Base-by-base conservation (phyloP, 2,797 vertebrate genomes). In the Potorous gilbertii region DNA sequence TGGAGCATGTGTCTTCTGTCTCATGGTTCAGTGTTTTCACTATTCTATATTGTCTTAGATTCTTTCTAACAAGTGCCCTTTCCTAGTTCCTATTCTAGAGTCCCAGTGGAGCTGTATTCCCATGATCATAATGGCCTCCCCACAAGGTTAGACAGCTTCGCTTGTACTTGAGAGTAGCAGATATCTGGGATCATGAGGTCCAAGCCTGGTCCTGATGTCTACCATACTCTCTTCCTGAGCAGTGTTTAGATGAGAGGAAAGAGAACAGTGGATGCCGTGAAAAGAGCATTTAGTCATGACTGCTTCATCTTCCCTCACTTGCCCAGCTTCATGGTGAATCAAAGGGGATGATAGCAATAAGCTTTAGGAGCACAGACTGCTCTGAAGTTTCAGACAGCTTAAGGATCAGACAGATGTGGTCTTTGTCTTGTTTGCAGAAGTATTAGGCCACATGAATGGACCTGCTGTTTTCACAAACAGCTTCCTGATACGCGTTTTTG, bases 131-230 rank as follows among this genome's bases (percentile, higher is more conserved):
- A 21, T 81, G 29, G 94, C 92, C 95, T 94, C 66, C 93, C 56
- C 13, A 27, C 54, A 46, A 56, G 27, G 81, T 56, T 92, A 5
- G 0, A 52, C 29, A 55, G 55, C 90, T 54, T 96, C 90, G 87
- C 91, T 92, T 94, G 92, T 91, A 62, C 55, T 95, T 91, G 92
- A 92, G 93, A 96, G 94, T 95, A 92, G 92, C 91, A 90, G 59
- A 90, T 92, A 90, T 54, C 52, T 3, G 1, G 57, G 62, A 55
- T 74, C 94, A 90, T 81, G 50, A 10, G 28, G 74, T 94, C 31
- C 90, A 52, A 55, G 92, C 62, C 91, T 93, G 57, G 40, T 91
- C 92, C 91, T 90, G 87, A 55, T 55, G 59, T 81, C 1, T 55
- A 56, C 54, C 34, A 2, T 21, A 0, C 46, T 18, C n/a, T 94